These are phyloP conservation scores for Lanius ludovicianus DNA, from an alignment of 2,113 vertebrate genomes.

Conservation along the genomic window DNA sequence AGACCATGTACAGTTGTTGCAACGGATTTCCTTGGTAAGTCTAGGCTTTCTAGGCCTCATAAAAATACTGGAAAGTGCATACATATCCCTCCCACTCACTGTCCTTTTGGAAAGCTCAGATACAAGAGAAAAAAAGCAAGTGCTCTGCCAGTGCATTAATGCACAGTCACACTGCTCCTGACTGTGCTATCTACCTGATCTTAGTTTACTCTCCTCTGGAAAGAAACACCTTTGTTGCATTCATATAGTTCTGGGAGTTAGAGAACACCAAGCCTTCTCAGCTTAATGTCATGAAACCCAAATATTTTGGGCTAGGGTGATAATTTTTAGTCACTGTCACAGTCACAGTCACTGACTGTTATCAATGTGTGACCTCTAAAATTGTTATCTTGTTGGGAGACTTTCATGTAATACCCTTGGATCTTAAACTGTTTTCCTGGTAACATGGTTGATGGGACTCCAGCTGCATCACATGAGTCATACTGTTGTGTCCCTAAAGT, in stretches of 20 bases:
- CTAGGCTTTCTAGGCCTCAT: neutral
- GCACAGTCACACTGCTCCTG: neutral
- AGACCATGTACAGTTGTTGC: rapidly evolving
- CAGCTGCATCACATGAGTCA: neutral
- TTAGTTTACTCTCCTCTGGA: neutral
- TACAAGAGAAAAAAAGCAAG: neutral
- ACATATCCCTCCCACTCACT: neutral
- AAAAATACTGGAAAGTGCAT: neutral
- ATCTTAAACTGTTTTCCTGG: neutral
- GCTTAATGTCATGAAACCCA: neutral
- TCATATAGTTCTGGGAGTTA: neutral
- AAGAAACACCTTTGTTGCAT: neutral
- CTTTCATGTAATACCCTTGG: neutral
- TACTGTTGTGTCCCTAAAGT: neutral
- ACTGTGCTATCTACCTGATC: neutral
- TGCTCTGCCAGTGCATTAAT: neutral
- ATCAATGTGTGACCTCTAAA: too few relatives aligned
- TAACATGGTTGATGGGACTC: neutral
- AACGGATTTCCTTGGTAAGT: neutral
- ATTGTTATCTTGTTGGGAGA: neutral
- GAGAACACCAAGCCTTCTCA: neutral
- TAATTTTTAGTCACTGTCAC: neutral
- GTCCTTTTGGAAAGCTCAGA: neutral
- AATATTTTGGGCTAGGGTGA: neutral
- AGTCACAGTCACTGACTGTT: neutral